A percentile compares a stretch with the other conserved stretches of the same genome.
phyloP scores from a whole-genome alignment of 2,797 vertebrate genomes.

The Poecilia gillii region DNA sequence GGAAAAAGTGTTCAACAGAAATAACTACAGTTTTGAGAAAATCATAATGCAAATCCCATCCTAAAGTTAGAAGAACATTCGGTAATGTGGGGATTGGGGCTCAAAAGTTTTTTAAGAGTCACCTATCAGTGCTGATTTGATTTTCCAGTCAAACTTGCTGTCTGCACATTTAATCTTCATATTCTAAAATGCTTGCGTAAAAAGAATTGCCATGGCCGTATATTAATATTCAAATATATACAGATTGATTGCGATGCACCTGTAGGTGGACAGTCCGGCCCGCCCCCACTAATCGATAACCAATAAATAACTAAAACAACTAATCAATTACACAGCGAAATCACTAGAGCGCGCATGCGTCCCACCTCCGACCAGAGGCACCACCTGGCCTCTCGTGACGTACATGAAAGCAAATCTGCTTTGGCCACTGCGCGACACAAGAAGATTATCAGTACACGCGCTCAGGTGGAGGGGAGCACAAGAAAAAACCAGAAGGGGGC shows the following conservation, averaged over 20 bases:
- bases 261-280: background rate
- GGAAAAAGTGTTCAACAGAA: background rate
- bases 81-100: background rate
- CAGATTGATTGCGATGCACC: background rate
- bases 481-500: background rate
- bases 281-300: conserved; percentile 10
- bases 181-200: too few relatives aligned
- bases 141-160: background rate
- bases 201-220: too few relatives aligned
- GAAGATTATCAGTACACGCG: conserved; percentile 59
- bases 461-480: conserved; percentile 5
- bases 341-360: conserved; percentile 77
- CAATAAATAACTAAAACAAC: conserved; percentile 30
- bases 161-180: background rate
- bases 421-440: conserved; percentile 51
- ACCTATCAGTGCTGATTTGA: background rate
- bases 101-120: background rate
- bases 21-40: background rate
- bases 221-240: too few relatives aligned
- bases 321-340: conserved; percentile 31
- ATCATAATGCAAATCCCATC: background rate
- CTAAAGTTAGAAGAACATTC: background rate
- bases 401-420: conserved; percentile 71
- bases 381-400: conserved; percentile 78
- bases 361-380: conserved; percentile 6